Conservation (phyloP, 2,888 invertebrate species). For the Chymomyza procnemis region DNA sequence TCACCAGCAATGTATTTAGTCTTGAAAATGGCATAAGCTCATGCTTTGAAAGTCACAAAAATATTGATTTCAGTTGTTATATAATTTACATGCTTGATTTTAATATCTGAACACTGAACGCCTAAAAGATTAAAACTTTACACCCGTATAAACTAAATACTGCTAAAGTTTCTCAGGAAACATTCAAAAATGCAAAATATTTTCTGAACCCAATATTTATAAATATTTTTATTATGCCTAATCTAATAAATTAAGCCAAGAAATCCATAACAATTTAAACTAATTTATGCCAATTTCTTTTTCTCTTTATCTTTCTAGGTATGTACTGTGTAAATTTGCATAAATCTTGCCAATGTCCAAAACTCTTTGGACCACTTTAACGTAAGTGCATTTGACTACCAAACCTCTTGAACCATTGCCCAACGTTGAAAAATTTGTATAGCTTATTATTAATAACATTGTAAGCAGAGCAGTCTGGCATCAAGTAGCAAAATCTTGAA, state of each 20-base stretch:
- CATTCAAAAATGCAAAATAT: background rate
- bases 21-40: too few species aligned
- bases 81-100: too few species aligned
- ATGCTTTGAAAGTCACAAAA: too few species aligned
- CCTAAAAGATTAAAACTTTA: conserved; percentile 27
- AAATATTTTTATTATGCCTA: background rate
- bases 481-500: conserved; percentile 73
- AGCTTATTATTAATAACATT: conserved; percentile 73
- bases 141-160: conserved; percentile 30
- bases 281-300: conserved; percentile 35
- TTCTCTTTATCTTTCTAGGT: conserved; percentile 59
- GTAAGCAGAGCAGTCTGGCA: conserved; percentile 49
- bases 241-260: background rate
- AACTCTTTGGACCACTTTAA: conserved; percentile 49
- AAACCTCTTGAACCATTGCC: background rate
- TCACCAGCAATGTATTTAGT: too few species aligned
- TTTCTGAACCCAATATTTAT: background rate
- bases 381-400: conserved; percentile 39
- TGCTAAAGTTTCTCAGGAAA: background rate
- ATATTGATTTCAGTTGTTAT: too few species aligned
- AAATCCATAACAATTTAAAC: conserved; percentile 31
- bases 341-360: conserved; percentile 29
- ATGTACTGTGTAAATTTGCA: conserved; percentile 57
- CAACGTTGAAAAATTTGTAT: conserved; percentile 69
- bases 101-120: too few species aligned